Conservation (phyloP, 2,888 invertebrate genomes). For the Caenorhabditis auriculariae region DNA sequence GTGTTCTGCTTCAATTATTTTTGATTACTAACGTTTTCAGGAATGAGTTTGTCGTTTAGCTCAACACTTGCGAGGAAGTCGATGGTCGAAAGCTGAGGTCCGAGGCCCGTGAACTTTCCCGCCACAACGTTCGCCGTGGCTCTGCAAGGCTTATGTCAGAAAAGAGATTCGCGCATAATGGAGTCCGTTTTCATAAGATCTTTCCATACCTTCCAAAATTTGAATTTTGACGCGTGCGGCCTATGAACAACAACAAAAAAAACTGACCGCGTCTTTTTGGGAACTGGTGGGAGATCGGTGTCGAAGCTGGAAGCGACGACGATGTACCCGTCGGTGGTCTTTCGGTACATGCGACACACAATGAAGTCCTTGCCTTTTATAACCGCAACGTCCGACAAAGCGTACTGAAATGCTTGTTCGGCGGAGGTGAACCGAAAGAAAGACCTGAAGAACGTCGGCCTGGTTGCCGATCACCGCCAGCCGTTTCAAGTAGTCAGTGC, state of each 20-base stretch:
- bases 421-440: neutral
- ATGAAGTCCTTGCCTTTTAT: slow-evolving; percentile 18
- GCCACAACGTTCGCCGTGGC: slow-evolving; percentile 11
- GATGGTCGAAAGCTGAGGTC: slow-evolving; percentile 6
- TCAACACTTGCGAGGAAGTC: slow-evolving; percentile 17
- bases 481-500: slow-evolving; percentile 6
- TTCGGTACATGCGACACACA: slow-evolving; percentile 18
- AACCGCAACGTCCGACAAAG: slow-evolving; percentile 17
- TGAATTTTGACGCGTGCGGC: too few species aligned
- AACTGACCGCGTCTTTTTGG: slow-evolving; percentile 19
- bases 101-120: slow-evolving; percentile 8
- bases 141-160: slow-evolving; percentile 1
- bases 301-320: slow-evolving; percentile 18
- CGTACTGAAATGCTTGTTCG: slow-evolving; percentile 10
- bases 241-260: too few species aligned
- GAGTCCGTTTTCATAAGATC: too few species aligned
- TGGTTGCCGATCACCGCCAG: slow-evolving; percentile 1
- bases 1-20: neutral
- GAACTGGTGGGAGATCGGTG: slow-evolving; percentile 11
- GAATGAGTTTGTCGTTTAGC: slow-evolving; percentile 13
- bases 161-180: too few species aligned
- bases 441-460: slow-evolving; percentile 18
- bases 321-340: slow-evolving; percentile 5
- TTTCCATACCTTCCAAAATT: too few species aligned
- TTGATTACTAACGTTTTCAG: slow-evolving; percentile 10